Evolutionary conservation across 2,888 invertebrate species (phyloP), one percentile per base, ranked within the genome.

Genomic region (Lepidocyrtinus sp.): DNA sequence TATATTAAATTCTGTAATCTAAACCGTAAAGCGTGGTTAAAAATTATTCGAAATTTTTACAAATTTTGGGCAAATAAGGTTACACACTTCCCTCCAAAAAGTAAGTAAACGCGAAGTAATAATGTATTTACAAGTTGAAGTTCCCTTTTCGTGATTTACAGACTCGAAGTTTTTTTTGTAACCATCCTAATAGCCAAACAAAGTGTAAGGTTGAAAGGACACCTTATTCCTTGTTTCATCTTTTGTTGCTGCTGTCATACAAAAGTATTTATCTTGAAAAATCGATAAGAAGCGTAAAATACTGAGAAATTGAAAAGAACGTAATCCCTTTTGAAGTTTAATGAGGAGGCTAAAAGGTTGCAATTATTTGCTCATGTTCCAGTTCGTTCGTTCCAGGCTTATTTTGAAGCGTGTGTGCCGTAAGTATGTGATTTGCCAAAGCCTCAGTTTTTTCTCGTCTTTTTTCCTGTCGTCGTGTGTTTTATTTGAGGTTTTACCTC

Each of bases 311-410:
- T 45, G 65, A 69, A 75, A 63, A 24, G 36, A 21, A 24, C 50
- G 12, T 62, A 67, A 69, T 69, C 75, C n/a, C 25, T 46, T 69
- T 50, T 75, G 69, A 64, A 61, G 36, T 75, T 69, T 69, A 69
- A 75, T 75, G 65, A 70, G 27, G 27, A 67, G 15, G 36, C 15
- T 50, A 50, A 50, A 50, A 25, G 59, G 61, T n/a, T 45, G 45
- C 67, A 67, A 75, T 75, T 75, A 75, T 75, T 75, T 67, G 61
- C 73, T 65, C 45, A n/a, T n/a, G 15, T 9, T 50, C 50, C 50
- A 50, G 50, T 50, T 7, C 50, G 50, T 50, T 50, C 50, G n/a
- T n/a, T n/a, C n/a, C 50, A 50, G 17, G 50, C 50, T 50, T n/a
- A n/a, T n/a, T n/a, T n/a, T 50, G 50, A 50, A 17, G 50, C 50